Percentiles rank a stretch among this genome's conserved stretches.
Evolutionary conservation across 2,113 vertebrate species (phyloP).

Genomic region (Ceyx cyanopectus): DNA sequence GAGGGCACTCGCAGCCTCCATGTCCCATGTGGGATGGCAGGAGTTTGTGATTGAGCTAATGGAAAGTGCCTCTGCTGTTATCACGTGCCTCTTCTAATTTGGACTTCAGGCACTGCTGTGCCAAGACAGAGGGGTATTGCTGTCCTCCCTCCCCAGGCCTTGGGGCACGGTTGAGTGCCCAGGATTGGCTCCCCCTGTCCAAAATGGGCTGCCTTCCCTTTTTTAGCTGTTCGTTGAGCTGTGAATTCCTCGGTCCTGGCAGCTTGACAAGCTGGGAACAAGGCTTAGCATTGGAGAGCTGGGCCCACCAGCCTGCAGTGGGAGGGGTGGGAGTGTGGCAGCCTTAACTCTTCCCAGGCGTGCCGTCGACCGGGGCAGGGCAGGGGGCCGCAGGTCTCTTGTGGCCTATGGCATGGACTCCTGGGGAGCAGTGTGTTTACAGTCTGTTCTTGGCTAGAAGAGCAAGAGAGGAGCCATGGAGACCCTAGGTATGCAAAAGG

Average conservation of each 20-base stretch:
- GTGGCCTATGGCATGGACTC: background rate
- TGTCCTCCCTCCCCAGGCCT: slow-evolving; percentile 25
- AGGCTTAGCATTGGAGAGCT: slow-evolving; percentile 85
- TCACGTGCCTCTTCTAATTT: slow-evolving; percentile 72
- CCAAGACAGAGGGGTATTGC: slow-evolving; percentile 55
- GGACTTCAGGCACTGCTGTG: background rate
- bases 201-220: slow-evolving; percentile 93
- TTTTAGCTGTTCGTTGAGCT: slow-evolving; percentile 90
- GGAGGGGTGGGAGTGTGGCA: slow-evolving; percentile 60
- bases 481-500: background rate
- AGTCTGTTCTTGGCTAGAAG: background rate
- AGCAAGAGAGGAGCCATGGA: background rate
- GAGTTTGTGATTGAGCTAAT: slow-evolving; percentile 72
- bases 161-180: slow-evolving; percentile 77
- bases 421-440: background rate
- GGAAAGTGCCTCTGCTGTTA: slow-evolving; percentile 70
- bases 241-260: slow-evolving; percentile 87
- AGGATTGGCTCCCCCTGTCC: slow-evolving; percentile 86
- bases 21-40: background rate
- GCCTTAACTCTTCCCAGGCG: slow-evolving; percentile 41
- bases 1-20: background rate
- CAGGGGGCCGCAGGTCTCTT: background rate
- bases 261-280: slow-evolving; percentile 85
- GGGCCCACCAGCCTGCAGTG: slow-evolving; percentile 55
- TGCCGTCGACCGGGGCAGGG: background rate